Evolutionary conservation across 2,113 vertebrate genomes (phyloP).

Genomic region (Macaca mulatta): DNA sequence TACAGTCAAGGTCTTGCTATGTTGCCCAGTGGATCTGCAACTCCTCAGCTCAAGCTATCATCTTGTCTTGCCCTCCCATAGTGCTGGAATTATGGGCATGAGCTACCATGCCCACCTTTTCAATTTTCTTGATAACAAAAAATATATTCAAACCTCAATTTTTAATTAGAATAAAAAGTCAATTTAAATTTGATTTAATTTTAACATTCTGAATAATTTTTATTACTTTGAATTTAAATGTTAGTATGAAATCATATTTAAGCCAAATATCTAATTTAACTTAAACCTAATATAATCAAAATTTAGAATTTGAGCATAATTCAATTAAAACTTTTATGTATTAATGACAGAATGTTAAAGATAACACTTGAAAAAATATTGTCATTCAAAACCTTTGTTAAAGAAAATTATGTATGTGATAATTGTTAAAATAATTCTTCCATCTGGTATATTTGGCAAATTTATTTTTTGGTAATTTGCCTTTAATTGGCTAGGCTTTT

Average conservation of each 20-base stretch:
- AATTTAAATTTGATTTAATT: conserved; percentile 34
- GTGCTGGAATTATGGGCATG: too few relatives aligned
- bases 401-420: background rate
- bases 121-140: conserved; percentile 40
- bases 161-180: conserved; percentile 25
- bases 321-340: background rate
- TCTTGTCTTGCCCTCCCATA: too few relatives aligned
- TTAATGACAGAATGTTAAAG: background rate
- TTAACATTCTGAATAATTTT: conserved; percentile 36
- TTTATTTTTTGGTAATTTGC: conserved; percentile 9
- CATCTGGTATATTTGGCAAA: background rate
- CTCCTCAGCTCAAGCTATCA: too few relatives aligned
- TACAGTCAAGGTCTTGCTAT: too few relatives aligned
- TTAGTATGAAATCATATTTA: conserved; percentile 53
- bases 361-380: conserved; percentile 14
- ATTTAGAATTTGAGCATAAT: background rate
- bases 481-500: background rate
- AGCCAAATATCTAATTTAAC: conserved; percentile 28
- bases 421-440: background rate
- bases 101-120: too few relatives aligned
- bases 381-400: background rate
- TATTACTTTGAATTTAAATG: conserved; percentile 27
- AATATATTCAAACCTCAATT: background rate
- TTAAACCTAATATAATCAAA: conserved; percentile 39
- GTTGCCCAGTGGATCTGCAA: too few relatives aligned